These are phyloP conservation scores for Agrochola circellaris DNA, from an alignment of 2,888 invertebrate species.

Conservation along the genomic window DNA sequence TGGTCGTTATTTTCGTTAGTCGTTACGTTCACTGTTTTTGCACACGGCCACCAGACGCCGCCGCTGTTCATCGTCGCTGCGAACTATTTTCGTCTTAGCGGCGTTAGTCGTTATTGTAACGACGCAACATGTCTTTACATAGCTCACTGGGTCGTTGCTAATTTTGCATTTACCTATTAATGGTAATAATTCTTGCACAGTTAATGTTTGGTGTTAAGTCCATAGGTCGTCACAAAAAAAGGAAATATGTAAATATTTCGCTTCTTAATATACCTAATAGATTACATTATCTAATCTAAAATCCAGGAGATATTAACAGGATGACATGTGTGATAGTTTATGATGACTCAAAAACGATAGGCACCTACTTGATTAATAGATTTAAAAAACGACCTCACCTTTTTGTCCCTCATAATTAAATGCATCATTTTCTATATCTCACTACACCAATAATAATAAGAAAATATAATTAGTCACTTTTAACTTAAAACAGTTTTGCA, in stretches of 20 bases:
- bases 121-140: conserved; percentile 35
- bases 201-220: background rate
- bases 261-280: background rate
- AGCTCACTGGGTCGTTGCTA: conserved; percentile 9
- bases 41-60: conserved; percentile 57
- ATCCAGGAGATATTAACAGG: background rate
- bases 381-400: background rate
- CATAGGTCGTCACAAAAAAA: background rate
- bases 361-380: background rate
- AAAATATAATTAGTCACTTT: background rate
- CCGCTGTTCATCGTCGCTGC: conserved; percentile 64
- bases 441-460: background rate
- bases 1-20: conserved; percentile 84
- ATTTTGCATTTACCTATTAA: conserved; percentile 23
- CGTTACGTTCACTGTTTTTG: conserved; percentile 72
- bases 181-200: background rate
- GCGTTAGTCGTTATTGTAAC: conserved; percentile 61
- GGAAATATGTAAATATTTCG: too few relatives aligned
- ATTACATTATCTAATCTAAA: background rate
- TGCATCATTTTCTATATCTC: background rate
- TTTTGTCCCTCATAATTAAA: background rate
- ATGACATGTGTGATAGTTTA: background rate
- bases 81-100: conserved; percentile 66
- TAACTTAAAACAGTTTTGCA: background rate
- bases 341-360: background rate